Evolutionary conservation across 2,113 vertebrate genomes (phyloP).

Genomic region (Tupaia tana): DNA sequence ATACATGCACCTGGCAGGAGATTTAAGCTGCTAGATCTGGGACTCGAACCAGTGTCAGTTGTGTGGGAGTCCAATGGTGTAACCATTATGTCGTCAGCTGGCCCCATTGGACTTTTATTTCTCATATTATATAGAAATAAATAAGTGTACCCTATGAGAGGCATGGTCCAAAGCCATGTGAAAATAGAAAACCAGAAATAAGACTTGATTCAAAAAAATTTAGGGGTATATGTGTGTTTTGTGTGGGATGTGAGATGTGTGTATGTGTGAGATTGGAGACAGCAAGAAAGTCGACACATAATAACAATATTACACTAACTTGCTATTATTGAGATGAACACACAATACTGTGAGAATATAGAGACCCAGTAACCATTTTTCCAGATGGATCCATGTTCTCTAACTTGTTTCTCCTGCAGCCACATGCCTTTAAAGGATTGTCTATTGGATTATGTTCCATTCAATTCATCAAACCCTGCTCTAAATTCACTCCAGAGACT

Average conservation of each 20-base stretch:
- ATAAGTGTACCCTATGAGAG: neutral
- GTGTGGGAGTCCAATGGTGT: no score
- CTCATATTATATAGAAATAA: no score
- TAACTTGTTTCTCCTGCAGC: neutral
- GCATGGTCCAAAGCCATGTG: neutral
- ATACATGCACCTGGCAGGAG: no score
- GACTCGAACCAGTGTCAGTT: no score
- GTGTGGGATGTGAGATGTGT: neutral
- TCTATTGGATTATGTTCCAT: neutral
- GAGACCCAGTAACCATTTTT: neutral
- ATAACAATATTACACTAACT: neutral
- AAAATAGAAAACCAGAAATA: neutral
- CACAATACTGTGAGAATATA: neutral
- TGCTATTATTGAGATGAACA: neutral
- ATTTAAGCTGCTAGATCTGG: no score
- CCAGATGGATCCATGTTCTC: neutral
- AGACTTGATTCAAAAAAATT: neutral
- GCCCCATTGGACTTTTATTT: no score
- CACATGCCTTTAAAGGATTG: neutral
- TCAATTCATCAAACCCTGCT: neutral
- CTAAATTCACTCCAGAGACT: neutral
- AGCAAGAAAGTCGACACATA: neutral
- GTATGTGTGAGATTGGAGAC: neutral
- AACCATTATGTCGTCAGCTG: no score
- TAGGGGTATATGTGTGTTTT: neutral